phyloP scores from a whole-genome alignment of 2,888 invertebrate genomes.

The Synergus umbraculus region DNA sequence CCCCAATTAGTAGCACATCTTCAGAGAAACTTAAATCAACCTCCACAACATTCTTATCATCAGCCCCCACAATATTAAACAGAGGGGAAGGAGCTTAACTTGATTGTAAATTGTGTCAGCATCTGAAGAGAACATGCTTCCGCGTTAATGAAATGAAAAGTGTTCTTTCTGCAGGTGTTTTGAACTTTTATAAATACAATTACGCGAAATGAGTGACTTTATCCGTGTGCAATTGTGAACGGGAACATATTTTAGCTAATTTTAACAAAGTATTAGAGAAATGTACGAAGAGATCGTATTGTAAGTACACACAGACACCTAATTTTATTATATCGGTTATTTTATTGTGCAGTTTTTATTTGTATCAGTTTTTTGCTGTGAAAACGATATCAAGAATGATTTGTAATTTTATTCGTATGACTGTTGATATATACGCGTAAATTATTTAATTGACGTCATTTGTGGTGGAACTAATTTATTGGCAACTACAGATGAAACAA shows the following conservation, averaged over 20 bases:
- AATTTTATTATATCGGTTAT: conserved; percentile 14
- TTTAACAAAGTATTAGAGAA: conserved; percentile 35
- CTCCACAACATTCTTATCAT: conserved; percentile 79
- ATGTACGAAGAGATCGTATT: conserved; percentile 33
- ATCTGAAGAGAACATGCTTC: conserved; percentile 8
- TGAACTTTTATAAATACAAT: conserved; percentile 5
- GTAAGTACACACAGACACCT: conserved; percentile 10
- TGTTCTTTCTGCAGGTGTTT: neutral
- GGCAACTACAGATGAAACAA: conserved; percentile 8
- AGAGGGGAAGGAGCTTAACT: conserved; percentile 4
- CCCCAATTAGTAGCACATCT: conserved; percentile 84
- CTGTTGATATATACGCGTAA: conserved; percentile 32
- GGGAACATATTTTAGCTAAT: conserved; percentile 41
- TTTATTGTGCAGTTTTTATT: conserved; percentile 37
- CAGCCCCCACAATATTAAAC: conserved; percentile 80
- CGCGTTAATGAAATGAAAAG: neutral
- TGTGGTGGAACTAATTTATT: conserved; percentile 23
- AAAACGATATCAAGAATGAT: conserved; percentile 12
- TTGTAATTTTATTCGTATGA: conserved; percentile 36
- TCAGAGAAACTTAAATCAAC: conserved; percentile 81
- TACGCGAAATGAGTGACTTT: conserved; percentile 1
- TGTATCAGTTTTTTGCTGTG: conserved; percentile 26
- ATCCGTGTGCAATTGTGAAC: conserved; percentile 27
- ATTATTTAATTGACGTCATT: conserved; percentile 29
- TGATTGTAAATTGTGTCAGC: conserved; percentile 9